Conservation (phyloP, 1,140 invertebrate genomes). For the Diuraphis noxia region DNA sequence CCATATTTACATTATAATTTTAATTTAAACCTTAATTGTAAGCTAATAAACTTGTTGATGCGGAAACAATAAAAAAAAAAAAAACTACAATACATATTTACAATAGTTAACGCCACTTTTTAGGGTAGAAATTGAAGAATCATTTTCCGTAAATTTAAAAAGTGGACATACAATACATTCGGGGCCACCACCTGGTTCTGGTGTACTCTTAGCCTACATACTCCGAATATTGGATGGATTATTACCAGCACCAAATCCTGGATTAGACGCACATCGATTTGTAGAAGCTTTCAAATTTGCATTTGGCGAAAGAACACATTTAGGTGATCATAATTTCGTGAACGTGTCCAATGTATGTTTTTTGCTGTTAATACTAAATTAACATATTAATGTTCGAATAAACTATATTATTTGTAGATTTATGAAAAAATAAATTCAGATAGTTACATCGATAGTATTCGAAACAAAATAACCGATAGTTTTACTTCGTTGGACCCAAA, state of each 20-base stretch:
- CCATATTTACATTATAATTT: too few relatives aligned
- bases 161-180: slow-evolving; percentile 71
- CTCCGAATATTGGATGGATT: slow-evolving; percentile 77
- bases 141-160: slow-evolving; percentile 64
- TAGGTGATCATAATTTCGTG: slow-evolving; percentile 78
- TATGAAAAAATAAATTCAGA: slow-evolving; percentile 68
- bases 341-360: slow-evolving; percentile 55
- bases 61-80: too few relatives aligned
- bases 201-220: slow-evolving; percentile 78
- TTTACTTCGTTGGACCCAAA: slow-evolving; percentile 69
- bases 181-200: slow-evolving; percentile 80
- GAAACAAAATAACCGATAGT: slow-evolving; percentile 68
- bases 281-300: slow-evolving; percentile 93
- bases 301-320: slow-evolving; percentile 80
- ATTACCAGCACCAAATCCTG: slow-evolving; percentile 62
- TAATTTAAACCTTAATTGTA: too few relatives aligned
- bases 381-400: neutral
- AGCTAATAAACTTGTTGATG: too few relatives aligned
- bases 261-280: slow-evolving; percentile 73
- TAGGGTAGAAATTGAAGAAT: slow-evolving; percentile 69
- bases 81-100: neutral
- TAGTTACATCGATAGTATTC: slow-evolving; percentile 68
- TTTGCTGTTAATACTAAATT: neutral
- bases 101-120: neutral
- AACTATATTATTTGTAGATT: slow-evolving; percentile 62